Evolutionary conservation across 2,113 vertebrate genomes (phyloP), one percentile per base, ranked within the genome.

Genomic region (Labeo catla): DNA sequence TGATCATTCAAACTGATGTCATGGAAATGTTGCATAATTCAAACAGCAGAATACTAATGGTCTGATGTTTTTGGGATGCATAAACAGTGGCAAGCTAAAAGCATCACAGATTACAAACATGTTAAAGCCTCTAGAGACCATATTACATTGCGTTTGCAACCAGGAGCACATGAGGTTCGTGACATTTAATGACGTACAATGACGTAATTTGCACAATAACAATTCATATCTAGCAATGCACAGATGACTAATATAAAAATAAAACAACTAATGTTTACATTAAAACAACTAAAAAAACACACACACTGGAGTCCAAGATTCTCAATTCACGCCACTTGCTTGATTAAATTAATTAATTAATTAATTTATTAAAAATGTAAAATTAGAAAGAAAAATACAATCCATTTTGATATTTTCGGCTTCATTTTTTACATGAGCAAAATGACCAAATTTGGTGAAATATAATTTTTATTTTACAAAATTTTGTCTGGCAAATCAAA

Each of bases 21-120:
- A 88, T 87, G 87, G 83, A 87, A 87, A 87, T 57, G 52, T 47
- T 88, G 81, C 65, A 85, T 84, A 89, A 90, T 87, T 66, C 39
- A 77, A 39, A 80, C 57, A 59, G 79, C 11, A 34, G 45, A 81
- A 83, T 39, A 49, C 50, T 34, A 49, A 73, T 21, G 16, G 47
- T 54, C 68, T 57, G 74, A 80, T 73, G 57, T 50, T 73, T 88
- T 85, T 63, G 39, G 79, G 79, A 89, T 52, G 36, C 70, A 70
- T 82, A 81, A 89, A 91, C 87, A 74, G 74, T 68, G 43, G 47
- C 59, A 68, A 50, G 65, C 86, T 84, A 74, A 87, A 88, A 61
- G 86, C 45, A 87, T 87, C n/a, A 85, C 73, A 86, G 8, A 86
- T 76, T 73, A 85, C 57, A 81, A 80, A 78, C 39, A 66, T 84